Evolutionary conservation across 2,888 invertebrate species (phyloP), one percentile per base, ranked within the genome.

Genomic region (Chironomus riparius): DNA sequence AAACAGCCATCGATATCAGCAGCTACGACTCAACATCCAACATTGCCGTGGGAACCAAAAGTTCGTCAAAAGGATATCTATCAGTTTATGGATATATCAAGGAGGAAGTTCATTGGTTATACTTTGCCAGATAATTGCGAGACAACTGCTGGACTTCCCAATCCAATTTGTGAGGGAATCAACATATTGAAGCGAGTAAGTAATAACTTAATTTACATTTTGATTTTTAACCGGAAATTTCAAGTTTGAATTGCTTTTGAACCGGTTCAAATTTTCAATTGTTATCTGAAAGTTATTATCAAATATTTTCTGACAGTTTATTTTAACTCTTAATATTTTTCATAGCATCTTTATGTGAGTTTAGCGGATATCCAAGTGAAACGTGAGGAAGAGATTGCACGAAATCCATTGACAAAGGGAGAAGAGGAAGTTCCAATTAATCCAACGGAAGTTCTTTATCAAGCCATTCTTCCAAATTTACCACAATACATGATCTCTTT

Each of bases 401-500:
- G 93, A 79, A 95, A 95, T 85, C 98, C 98, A 2, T 87, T 98
- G 68, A 95, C 97, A 12, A 91, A 90, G 80, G 88, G 89, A 21
- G 95, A 96, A 83, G 88, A 87, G 61, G 91, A 92, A 73, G 89
- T 95, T 28, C 89, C 90, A 78, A 87, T 91, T 81, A 95, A 92
- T 21, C 92, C 95, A 77, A 89, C 92, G 2, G 98, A 98, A 87
- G 87, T 92, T 77, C 86, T 98, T 72, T 98, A 98, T 83, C 92
- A 92, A 85, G 94, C 94, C n/a, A 94, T 98, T 88, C 85, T 98
- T 78, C 97, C 98, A 1, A 95, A 95, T 85, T 86, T 99, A 80
- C 97, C 98, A 10, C 98, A 98, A 81, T 97, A 98, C 81, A 96
- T 98, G 92, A 98, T 98, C 81, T 96, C 97, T 22, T 83, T 99